phyloP scores from a whole-genome alignment of 2,113 vertebrate species.

The Grammomys surdaster region DNA sequence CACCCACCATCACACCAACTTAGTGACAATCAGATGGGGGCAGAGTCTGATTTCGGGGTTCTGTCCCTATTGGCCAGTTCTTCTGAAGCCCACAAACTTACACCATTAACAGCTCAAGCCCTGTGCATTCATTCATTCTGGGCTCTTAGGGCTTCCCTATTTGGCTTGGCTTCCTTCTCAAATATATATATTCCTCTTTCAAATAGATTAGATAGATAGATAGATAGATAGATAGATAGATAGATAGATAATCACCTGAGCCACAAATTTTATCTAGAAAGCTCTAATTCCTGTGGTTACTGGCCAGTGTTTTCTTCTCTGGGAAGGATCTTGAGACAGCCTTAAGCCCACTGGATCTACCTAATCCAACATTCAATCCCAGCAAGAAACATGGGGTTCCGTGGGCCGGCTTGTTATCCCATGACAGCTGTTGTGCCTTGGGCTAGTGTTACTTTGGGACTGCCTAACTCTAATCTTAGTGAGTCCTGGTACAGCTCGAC shows the following conservation, averaged over 20 bases:
- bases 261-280: background rate
- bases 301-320: background rate
- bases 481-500: background rate
- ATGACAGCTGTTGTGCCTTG: background rate
- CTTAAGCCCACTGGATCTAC: too few relatives aligned
- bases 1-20: background rate
- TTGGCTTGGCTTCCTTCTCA: background rate
- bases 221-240: too few relatives aligned
- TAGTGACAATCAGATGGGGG: too few relatives aligned
- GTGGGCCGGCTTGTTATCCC: background rate
- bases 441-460: background rate
- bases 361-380: background rate
- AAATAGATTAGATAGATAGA: background rate
- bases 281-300: background rate
- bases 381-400: background rate
- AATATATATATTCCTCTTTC: background rate
- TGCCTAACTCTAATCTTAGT: background rate
- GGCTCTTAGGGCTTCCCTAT: background rate
- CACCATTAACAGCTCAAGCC: background rate
- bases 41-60: background rate
- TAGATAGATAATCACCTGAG: background rate
- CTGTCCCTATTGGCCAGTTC: background rate
- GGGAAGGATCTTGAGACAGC: background rate
- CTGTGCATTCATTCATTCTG: background rate
- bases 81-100: background rate